These are phyloP conservation scores for Pteropus rufus DNA, from an alignment of 2,797 vertebrate species.

Conservation along the genomic window DNA sequence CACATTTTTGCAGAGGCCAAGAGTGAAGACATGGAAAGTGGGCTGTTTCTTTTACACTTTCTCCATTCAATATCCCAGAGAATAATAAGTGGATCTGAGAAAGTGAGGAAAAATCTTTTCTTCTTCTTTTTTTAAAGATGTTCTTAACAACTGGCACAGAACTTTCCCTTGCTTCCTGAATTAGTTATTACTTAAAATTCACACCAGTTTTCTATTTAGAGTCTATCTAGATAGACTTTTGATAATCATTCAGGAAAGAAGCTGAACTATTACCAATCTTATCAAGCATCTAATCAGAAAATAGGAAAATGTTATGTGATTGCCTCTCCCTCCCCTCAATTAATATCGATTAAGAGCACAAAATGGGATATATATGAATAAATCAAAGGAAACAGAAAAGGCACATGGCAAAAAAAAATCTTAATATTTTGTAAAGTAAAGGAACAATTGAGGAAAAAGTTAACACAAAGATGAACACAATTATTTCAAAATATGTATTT, in stretches of 20 bases:
- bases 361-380: not conserved
- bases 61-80: not conserved
- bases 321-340: not conserved
- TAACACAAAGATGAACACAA: not conserved
- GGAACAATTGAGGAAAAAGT: not conserved
- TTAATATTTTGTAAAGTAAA: slow-evolving; percentile 1
- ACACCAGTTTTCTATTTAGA: not conserved
- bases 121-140: not conserved
- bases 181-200: not conserved
- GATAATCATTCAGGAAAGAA: not conserved
- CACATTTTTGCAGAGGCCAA: not conserved
- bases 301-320: not conserved
- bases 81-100: not conserved
- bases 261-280: not conserved
- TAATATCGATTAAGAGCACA: not conserved
- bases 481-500: slow-evolving; percentile 8
- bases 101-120: not conserved
- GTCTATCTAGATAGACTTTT: not conserved
- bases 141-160: not conserved
- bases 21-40: not conserved
- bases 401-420: not conserved
- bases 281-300: slow-evolving; percentile 24
- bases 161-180: not conserved
- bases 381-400: not conserved
- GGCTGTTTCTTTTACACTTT: not conserved